Conservation (phyloP, 2,888 invertebrate genomes). For the Eristalis arbustorum region DNA sequence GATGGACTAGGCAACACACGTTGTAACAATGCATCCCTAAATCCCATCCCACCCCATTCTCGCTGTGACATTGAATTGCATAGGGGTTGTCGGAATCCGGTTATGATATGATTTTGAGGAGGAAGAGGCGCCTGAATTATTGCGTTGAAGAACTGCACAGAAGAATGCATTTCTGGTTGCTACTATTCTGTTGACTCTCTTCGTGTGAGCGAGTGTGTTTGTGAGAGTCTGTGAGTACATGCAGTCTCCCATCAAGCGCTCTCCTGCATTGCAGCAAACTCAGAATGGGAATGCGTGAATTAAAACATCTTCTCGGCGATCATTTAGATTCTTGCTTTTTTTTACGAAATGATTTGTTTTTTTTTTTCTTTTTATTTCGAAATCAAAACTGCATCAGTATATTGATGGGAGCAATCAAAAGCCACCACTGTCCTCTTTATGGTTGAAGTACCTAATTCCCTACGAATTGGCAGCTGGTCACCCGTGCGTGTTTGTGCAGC, state of each 20-base stretch:
- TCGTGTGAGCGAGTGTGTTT: neutral
- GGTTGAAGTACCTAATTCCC: slow-evolving; percentile 19
- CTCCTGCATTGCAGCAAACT: neutral
- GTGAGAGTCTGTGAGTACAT: neutral
- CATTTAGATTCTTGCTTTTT: neutral
- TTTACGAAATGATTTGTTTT: neutral
- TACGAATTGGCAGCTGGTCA: slow-evolving; percentile 48
- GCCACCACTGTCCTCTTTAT: slow-evolving; percentile 47
- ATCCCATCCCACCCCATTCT: slow-evolving; percentile 21
- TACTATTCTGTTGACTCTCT: neutral
- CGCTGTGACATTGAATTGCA: slow-evolving; percentile 54
- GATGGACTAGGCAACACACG: neutral
- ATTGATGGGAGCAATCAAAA: slow-evolving; percentile 26
- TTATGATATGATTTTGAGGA: slow-evolving; percentile 14
- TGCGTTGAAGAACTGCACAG: neutral
- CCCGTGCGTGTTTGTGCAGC: slow-evolving; percentile 8
- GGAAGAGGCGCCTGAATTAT: slow-evolving; percentile 29
- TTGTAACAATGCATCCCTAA: neutral
- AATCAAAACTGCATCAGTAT: neutral
- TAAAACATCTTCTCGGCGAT: neutral
- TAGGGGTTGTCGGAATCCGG: slow-evolving; percentile 28
- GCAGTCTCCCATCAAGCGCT: neutral
- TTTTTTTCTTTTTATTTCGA: neutral
- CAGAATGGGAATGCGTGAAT: neutral
- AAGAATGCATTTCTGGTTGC: neutral